A percentile compares a stretch with the other conserved stretches of the same genome.
Conservation (phyloP, 2,888 invertebrate species). For the Heterodera filipjevi region DNA sequence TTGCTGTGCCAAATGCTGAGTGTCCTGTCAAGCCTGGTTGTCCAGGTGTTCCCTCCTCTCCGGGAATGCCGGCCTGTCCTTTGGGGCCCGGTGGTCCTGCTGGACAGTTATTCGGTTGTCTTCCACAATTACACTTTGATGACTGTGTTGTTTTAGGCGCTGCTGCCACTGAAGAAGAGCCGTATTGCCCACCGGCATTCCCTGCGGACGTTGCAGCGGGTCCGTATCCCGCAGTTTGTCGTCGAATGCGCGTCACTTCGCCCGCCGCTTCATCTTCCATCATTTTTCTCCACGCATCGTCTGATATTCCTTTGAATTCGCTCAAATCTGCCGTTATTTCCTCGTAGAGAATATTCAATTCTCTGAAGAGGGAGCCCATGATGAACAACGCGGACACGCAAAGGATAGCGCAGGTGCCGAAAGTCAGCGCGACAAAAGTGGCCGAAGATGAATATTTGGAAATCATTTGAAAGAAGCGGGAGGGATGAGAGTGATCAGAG, state of each 20-base stretch:
- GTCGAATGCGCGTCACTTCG: constrained; percentile 3
- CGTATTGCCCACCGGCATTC: constrained; percentile 3
- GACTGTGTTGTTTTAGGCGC: background rate
- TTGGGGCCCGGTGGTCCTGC: constrained; percentile 37
- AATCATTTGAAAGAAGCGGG: background rate
- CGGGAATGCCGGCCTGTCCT: constrained; percentile 36
- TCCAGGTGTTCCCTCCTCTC: constrained; percentile 50
- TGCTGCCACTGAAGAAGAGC: background rate
- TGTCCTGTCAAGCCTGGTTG: constrained; percentile 29
- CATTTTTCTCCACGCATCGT: constrained; percentile 40
- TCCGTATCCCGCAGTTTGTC: constrained; percentile 14
- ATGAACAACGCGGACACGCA: constrained; percentile 42
- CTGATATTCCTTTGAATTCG: constrained; percentile 45
- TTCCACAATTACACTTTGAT: constrained; percentile 34
- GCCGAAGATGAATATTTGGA: constrained; percentile 20
- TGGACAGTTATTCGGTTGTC: constrained; percentile 37
- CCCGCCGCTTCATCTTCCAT: constrained; percentile 27
- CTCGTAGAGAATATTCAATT: constrained; percentile 47
- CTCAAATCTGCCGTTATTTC: constrained; percentile 45
- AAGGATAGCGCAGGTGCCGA: constrained; percentile 42
- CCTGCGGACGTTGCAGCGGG: constrained; percentile 3
- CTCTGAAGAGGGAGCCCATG: constrained; percentile 44
- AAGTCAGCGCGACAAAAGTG: constrained; percentile 37
- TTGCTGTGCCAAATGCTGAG: background rate
- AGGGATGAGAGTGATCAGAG: background rate